A percentile compares a stretch with the other conserved stretches of the same genome.
Conservation (phyloP, 2,888 invertebrate species). For the Agrotis puta region DNA sequence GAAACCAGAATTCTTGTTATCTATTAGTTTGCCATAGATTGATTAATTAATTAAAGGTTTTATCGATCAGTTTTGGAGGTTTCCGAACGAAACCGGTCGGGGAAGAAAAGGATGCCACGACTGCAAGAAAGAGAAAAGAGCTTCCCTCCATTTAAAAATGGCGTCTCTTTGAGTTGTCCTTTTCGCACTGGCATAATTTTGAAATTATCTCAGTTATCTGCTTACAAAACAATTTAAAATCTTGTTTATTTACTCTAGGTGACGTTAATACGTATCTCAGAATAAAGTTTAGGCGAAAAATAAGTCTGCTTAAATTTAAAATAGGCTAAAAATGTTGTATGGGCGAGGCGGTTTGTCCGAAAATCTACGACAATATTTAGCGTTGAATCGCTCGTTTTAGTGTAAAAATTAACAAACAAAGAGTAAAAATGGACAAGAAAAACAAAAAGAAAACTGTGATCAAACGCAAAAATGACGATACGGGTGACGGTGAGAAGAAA, state of each 20-base stretch:
- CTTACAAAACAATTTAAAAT: constrained; percentile 67
- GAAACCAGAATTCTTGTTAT: too few relatives aligned
- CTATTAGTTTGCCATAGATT: too few relatives aligned
- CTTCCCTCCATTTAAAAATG: constrained; percentile 78
- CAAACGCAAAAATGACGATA: constrained; percentile 88
- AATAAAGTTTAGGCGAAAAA: constrained; percentile 3
- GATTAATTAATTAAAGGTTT: too few relatives aligned
- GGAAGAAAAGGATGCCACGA: constrained; percentile 58
- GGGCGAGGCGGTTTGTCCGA: constrained; percentile 75
- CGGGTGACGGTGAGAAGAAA: constrained; percentile 84
- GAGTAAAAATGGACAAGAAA: constrained; percentile 89
- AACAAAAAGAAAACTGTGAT: constrained; percentile 88
- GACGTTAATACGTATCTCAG: constrained; percentile 40
- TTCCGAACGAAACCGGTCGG: constrained; percentile 44
- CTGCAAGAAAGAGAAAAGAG: constrained; percentile 55
- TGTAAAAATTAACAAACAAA: constrained; percentile 60
- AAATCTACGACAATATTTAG: constrained; percentile 63
- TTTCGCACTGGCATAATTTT: constrained; percentile 80
- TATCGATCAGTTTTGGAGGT: not conserved
- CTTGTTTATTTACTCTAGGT: constrained; percentile 59
- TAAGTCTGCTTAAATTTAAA: constrained; percentile 7
- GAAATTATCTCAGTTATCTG: constrained; percentile 68
- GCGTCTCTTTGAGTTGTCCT: constrained; percentile 89
- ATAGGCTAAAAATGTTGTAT: constrained; percentile 73
- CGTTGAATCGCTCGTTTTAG: constrained; percentile 62